Evolutionary conservation across 2,797 vertebrate species (phyloP).

Genomic region (Thaleichthys pacificus): DNA sequence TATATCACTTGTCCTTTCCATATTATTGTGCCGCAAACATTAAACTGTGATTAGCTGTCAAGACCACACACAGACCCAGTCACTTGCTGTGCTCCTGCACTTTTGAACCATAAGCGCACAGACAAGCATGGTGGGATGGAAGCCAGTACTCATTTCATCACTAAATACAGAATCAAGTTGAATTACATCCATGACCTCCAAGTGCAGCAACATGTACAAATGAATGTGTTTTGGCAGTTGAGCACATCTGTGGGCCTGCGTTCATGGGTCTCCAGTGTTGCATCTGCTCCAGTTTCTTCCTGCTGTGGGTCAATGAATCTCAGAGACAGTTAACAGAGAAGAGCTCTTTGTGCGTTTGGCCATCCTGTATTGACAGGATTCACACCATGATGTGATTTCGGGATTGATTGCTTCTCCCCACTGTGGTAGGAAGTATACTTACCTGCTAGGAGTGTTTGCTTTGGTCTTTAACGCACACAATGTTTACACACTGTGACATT

Average conservation of each 20-base stretch:
- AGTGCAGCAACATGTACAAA: neutral
- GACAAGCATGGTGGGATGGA: neutral
- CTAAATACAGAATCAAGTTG: neutral
- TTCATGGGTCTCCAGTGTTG: neutral
- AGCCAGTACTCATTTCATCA: neutral
- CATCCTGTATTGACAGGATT: slow-evolving; percentile 5
- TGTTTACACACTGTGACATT: too few species aligned
- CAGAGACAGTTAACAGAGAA: slow-evolving; percentile 4
- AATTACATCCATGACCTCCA: neutral
- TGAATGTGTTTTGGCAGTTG: neutral
- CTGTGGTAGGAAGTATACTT: slow-evolving; percentile 41
- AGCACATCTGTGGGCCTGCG: neutral
- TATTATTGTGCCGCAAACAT: neutral
- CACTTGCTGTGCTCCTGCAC: neutral
- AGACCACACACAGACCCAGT: neutral
- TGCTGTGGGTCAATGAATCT: slow-evolving; percentile 1
- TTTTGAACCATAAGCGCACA: neutral
- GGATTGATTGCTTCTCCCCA: neutral
- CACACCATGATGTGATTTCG: slow-evolving; percentile 1
- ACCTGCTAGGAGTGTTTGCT: slow-evolving; percentile 21
- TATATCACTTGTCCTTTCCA: neutral
- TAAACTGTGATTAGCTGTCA: neutral
- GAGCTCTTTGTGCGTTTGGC: neutral
- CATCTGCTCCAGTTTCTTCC: neutral
- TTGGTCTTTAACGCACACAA: neutral